A percentile compares a stretch with the other conserved stretches of the same genome.
These are phyloP conservation scores for Astatoreochromis straeleni DNA, from an alignment of 2,113 vertebrate genomes.

Conservation along the genomic window DNA sequence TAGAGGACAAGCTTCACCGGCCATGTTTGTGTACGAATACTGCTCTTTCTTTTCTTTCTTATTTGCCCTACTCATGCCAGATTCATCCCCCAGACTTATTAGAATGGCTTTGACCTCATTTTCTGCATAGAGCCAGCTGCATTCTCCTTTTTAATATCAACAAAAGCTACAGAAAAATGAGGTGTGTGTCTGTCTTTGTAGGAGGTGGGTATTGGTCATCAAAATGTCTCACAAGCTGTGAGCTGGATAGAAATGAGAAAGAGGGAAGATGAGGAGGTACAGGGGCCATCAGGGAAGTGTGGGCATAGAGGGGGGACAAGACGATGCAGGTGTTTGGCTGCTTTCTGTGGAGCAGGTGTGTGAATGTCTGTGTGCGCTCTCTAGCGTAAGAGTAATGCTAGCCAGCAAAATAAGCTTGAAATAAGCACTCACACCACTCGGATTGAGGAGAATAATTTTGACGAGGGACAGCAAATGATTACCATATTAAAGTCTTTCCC, in stretches of 20 bases:
- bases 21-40: constrained; percentile 34
- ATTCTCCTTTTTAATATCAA: constrained; percentile 70
- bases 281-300: constrained; percentile 38
- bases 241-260: constrained; percentile 53
- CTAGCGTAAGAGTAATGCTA: not conserved
- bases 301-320: constrained; percentile 36
- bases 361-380: not conserved
- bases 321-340: constrained; percentile 69
- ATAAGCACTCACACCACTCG: constrained; percentile 47
- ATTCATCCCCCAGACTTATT: constrained; percentile 63
- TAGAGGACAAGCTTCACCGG: not conserved
- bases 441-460: constrained; percentile 57
- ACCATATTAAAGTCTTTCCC: constrained; percentile 49
- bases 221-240: constrained; percentile 60
- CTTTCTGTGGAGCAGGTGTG: constrained; percentile 59
- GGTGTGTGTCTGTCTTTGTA: not conserved
- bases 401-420: constrained; percentile 48
- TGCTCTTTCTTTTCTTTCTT: not conserved
- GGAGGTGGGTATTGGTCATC: constrained; percentile 48
- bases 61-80: constrained; percentile 19
- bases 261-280: constrained; percentile 10
- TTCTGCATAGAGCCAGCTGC: constrained; percentile 66
- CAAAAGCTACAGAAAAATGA: constrained; percentile 47
- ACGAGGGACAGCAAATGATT: constrained; percentile 61
- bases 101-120: constrained; percentile 71